Conservation (phyloP, 2,113 vertebrate genomes). For the Rhinichthys klamathensis region DNA sequence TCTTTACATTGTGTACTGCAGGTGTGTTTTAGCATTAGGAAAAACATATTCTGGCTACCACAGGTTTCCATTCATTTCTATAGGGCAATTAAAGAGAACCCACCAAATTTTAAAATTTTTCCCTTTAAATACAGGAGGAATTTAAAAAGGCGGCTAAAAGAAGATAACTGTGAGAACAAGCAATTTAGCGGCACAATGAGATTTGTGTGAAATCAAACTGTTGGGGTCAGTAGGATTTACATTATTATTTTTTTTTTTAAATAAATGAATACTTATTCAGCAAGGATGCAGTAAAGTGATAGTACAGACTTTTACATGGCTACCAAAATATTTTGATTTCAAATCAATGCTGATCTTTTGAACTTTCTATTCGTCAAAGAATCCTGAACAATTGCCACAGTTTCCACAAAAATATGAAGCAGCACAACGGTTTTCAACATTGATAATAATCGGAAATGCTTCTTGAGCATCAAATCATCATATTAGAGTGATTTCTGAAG, state of each 20-base stretch:
- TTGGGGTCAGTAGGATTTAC: too few species aligned
- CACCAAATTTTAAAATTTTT: background rate
- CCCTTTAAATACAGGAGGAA: background rate
- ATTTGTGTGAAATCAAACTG: too few species aligned
- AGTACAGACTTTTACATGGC: too few species aligned
- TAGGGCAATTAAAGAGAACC: background rate
- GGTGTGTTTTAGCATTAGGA: background rate
- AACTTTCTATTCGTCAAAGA: too few species aligned
- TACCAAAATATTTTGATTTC: background rate
- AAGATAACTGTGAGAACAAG: background rate
- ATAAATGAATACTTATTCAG: background rate
- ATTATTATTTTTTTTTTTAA: too few species aligned
- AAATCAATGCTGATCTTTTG: background rate
- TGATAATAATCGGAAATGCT: too few species aligned
- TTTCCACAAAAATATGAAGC: too few species aligned
- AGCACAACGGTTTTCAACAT: too few species aligned
- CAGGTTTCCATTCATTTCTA: background rate
- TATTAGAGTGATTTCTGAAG: too few species aligned
- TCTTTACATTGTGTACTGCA: too few species aligned
- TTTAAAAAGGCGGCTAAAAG: background rate
- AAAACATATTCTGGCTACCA: background rate
- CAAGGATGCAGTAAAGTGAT: background rate
- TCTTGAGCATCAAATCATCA: too few species aligned
- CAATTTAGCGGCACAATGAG: background rate
- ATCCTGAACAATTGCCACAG: too few species aligned